These are phyloP conservation scores for Quadriops clusia DNA, from an alignment of 2,888 invertebrate species.

Conservation along the genomic window DNA sequence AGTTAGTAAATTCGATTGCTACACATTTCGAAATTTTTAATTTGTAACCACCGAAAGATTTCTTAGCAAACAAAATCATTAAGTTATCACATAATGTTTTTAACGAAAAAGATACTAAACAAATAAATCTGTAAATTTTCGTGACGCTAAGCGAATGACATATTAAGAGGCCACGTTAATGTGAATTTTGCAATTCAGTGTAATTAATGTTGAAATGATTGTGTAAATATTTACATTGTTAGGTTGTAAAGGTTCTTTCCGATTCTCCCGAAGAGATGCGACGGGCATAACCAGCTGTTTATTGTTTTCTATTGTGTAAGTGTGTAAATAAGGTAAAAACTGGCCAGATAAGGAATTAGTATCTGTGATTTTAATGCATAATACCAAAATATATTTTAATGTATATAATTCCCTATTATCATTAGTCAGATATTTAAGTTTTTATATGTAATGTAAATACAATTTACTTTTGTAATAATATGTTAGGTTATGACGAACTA, in stretches of 20 bases:
- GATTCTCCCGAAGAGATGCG: conserved; percentile 3
- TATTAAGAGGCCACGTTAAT: too few relatives aligned
- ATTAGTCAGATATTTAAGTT: conserved; percentile 29
- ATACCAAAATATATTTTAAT: conserved; percentile 24
- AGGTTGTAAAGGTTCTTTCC: conserved; percentile 1
- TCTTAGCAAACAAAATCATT: too few relatives aligned
- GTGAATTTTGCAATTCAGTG: too few relatives aligned
- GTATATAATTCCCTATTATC: conserved; percentile 28
- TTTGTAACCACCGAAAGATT: too few relatives aligned
- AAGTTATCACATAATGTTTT: too few relatives aligned
- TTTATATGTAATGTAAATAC: conserved; percentile 29
- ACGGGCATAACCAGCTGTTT: neutral
- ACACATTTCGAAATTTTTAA: too few relatives aligned
- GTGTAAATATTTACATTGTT: conserved; percentile 6
- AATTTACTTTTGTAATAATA: conserved; percentile 33
- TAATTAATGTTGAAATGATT: conserved; percentile 5
- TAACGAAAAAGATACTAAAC: too few relatives aligned
- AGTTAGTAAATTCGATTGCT: too few relatives aligned
- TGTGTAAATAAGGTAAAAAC: conserved; percentile 3
- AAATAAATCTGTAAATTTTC: too few relatives aligned
- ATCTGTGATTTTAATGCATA: conserved; percentile 36
- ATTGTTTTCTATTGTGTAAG: conserved; percentile 6
- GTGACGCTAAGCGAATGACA: too few relatives aligned
- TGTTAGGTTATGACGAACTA: conserved; percentile 11
- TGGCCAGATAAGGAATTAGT: conserved; percentile 34